Evolutionary conservation across 2,888 invertebrate genomes (phyloP), one percentile per base, ranked within the genome.

Genomic region (Anarsia innoxiella): DNA sequence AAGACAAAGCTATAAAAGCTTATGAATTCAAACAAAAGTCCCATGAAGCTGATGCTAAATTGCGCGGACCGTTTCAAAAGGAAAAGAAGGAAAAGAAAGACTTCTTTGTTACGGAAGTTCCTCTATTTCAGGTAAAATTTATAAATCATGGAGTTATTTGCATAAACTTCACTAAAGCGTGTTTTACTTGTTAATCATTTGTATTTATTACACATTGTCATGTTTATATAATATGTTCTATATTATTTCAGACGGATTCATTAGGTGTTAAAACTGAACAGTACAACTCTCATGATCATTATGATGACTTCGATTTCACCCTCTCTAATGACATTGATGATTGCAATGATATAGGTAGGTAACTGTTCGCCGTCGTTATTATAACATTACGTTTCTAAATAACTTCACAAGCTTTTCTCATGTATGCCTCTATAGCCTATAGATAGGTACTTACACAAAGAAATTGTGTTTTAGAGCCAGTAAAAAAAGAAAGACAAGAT

Each of bases 11-110:
- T 3, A 46, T 55, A 12, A 68, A 56, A 33, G 84, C 83, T 13
- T 83, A 65, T 59, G 59, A 72, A 25, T 84, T 80, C 46, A 77
- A 67, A 49, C 71, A 61, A 40, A 72, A 68, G 46, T 70, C 83
- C 0, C 67, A 71, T 44, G 69, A 73, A 47, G 64, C 82, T 1
- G 64, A 78, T 43, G 49, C 53, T 30, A 66, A 66, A 2, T 55
- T 84, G 6, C 58, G 63, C n/a, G n/a, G n/a, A n/a, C n/a, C n/a
- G n/a, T n/a, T n/a, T n/a, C 64, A 65, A 34, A 71, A 65, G 41
- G 66, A 68, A 35, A 60, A 59, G 35, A 42, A 42, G 29, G 25
- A 25, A n/a, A 25, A 25, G n/a, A 51, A 55, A 14, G 42, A 31
- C 12, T 26, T 28, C 4, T 15, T 25, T 6, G 14, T 37, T 16